phyloP scores from a whole-genome alignment of 2,797 vertebrate genomes.

The Oreortyx pictus region DNA sequence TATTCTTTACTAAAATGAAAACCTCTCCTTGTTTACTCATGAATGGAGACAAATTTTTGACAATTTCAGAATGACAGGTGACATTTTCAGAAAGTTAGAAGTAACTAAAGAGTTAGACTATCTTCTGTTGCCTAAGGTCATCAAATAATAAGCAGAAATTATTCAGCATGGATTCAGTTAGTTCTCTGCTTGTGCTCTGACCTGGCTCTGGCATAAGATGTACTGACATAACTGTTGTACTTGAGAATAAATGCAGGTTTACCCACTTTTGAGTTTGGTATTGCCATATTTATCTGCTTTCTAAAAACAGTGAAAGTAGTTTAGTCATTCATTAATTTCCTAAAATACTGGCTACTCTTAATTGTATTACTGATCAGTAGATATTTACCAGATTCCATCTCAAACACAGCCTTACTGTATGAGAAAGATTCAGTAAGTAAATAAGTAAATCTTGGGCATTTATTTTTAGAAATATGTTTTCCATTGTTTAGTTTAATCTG shows the following conservation, averaged over 20 bases:
- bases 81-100: not conserved
- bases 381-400: not conserved
- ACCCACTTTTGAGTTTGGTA: not conserved
- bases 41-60: not conserved
- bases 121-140: constrained; percentile 6
- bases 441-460: not conserved
- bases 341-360: not conserved
- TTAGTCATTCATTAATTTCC: not conserved
- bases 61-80: not conserved
- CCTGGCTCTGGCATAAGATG: not conserved
- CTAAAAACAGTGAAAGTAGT: not conserved
- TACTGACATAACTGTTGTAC: not conserved
- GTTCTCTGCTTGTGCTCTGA: not conserved
- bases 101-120: not conserved
- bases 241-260: not conserved
- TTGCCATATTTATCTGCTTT: not conserved
- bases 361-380: not conserved
- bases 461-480: not conserved
- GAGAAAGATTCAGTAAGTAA: not conserved
- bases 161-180: not conserved
- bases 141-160: constrained; percentile 34
- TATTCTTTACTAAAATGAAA: not conserved
- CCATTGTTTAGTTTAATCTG: not conserved
- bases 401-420: rapidly evolving
- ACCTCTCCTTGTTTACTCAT: not conserved